phyloP scores from a whole-genome alignment of 2,113 vertebrate species.

The Hylia prasina region DNA sequence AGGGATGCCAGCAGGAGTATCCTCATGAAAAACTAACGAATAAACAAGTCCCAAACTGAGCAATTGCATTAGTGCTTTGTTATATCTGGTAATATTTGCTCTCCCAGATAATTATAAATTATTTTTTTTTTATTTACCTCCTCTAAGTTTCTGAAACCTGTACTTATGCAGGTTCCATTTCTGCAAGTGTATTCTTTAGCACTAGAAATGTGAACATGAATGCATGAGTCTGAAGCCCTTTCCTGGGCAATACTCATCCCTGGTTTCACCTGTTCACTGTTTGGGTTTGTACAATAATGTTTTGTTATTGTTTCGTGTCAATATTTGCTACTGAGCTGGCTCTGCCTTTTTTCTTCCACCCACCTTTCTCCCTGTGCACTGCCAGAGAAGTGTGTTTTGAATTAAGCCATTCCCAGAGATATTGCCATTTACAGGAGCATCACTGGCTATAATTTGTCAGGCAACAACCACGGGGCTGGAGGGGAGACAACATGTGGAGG shows the following conservation, averaged over 20 bases:
- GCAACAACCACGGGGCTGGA: fast-evolving
- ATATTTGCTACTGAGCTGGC: not conserved
- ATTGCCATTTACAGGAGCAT: not conserved
- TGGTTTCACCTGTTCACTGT: not conserved
- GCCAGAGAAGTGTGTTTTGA: not conserved
- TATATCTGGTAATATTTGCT: not conserved
- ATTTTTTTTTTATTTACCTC: not conserved
- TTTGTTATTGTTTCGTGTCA: constrained; percentile 17
- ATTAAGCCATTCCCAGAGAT: not conserved
- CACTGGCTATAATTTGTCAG: not conserved
- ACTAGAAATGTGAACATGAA: not conserved
- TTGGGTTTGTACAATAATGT: not conserved
- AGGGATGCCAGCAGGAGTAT: not conserved
- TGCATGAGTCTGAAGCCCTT: not conserved
- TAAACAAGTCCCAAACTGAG: not conserved
- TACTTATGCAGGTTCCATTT: not conserved
- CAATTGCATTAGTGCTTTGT: not conserved
- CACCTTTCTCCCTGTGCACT: not conserved
- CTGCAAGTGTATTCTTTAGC: not conserved
- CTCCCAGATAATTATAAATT: not conserved
- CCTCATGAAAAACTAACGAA: not conserved
- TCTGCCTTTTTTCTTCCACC: constrained; percentile 17
- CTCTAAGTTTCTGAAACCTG: not conserved
- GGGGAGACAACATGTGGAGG: not conserved
- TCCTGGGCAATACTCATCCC: not conserved